These are phyloP conservation scores for Blastobasis lacticolella DNA, from an alignment of 2,888 invertebrate genomes.

Conservation along the genomic window DNA sequence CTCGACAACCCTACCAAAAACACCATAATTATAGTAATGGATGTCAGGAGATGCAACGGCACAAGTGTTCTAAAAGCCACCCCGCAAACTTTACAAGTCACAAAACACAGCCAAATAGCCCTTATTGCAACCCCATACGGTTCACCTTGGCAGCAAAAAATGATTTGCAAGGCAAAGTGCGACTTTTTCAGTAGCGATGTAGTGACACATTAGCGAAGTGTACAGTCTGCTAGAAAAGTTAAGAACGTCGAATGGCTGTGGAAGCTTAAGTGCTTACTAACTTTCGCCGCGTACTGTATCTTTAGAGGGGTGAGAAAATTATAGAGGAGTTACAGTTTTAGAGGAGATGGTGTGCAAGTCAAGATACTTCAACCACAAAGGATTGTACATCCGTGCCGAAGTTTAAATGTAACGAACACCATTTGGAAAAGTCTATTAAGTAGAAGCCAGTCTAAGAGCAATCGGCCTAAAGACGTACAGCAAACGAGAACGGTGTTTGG, in stretches of 20 bases:
- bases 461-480: no score
- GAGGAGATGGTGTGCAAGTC: no score
- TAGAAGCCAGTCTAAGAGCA: no score
- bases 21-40: constrained; percentile 67
- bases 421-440: no score
- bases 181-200: constrained; percentile 38
- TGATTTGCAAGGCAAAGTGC: constrained; percentile 32
- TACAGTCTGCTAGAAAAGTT: no score
- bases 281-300: constrained; percentile 10
- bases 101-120: constrained; percentile 19
- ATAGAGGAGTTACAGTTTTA: constrained; percentile 50
- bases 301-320: constrained; percentile 62
- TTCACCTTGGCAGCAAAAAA: constrained; percentile 1
- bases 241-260: no score
- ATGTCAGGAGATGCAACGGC: constrained; percentile 68
- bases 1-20: constrained; percentile 45
- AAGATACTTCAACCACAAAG: no score
- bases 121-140: constrained; percentile 15
- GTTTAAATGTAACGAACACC: no score
- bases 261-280: no score
- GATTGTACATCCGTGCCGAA: no score
- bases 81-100: constrained; percentile 23
- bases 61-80: constrained; percentile 59
- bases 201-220: constrained; percentile 64
- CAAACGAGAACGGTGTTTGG: no score